Conservation (phyloP, 2,113 vertebrate species). For the Prunella himalayana region DNA sequence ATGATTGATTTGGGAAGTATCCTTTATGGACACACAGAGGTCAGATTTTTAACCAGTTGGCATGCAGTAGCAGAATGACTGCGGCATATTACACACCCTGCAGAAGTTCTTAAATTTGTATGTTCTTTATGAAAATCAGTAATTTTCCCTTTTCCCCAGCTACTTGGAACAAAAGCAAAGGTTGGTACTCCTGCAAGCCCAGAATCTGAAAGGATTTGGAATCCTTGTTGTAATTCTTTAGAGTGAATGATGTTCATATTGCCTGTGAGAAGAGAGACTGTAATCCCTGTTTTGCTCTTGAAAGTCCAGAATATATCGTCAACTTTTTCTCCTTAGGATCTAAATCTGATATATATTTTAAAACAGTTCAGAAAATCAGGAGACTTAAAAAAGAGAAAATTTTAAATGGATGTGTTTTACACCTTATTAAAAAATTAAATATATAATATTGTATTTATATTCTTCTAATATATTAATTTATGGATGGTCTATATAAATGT, state of each 20-base stretch:
- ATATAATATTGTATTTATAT: neutral
- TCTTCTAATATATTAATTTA: neutral
- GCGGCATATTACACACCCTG: neutral
- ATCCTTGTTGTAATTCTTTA: neutral
- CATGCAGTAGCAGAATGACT: neutral
- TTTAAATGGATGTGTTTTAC: neutral
- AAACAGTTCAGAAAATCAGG: neutral
- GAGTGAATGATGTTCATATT: neutral
- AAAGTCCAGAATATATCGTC: neutral
- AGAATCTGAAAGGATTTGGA: neutral
- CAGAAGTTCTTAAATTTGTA: neutral
- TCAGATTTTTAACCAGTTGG: neutral
- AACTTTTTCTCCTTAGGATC: neutral
- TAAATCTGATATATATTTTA: neutral
- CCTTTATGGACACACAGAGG: neutral
- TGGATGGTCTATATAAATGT: neutral
- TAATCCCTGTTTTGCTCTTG: neutral
- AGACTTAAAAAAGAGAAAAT: neutral
- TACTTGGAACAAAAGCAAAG: neutral
- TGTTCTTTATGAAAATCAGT: neutral
- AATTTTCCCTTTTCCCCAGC: neutral
- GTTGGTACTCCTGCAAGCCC: neutral
- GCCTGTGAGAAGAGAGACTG: neutral
- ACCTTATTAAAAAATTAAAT: neutral
- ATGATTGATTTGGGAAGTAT: neutral